These are phyloP conservation scores for Myathropa florea DNA, from an alignment of 2,888 invertebrate species.

Conservation along the genomic window DNA sequence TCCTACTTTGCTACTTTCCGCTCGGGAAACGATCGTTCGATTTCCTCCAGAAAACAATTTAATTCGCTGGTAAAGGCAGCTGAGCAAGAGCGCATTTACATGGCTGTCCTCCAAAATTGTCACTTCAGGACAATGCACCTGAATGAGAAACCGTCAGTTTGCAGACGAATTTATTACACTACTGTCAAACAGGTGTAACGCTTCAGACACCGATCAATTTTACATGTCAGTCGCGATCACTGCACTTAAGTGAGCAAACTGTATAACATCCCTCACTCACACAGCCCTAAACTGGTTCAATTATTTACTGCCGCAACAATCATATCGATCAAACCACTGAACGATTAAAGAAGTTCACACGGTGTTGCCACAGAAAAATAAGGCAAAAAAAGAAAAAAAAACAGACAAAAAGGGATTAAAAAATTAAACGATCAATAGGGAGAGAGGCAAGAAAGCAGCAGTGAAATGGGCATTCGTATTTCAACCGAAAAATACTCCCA, in stretches of 20 bases:
- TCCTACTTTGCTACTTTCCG: too few relatives aligned
- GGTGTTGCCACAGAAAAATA: slow-evolving; percentile 35
- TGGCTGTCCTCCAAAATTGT: too few relatives aligned
- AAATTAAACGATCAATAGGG: slow-evolving; percentile 72
- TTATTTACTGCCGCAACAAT: background rate
- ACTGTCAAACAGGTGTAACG: background rate
- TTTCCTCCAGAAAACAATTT: too few relatives aligned
- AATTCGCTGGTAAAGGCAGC: too few relatives aligned
- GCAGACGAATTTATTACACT: background rate
- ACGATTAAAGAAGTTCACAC: slow-evolving; percentile 48
- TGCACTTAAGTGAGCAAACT: background rate
- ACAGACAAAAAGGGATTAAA: slow-evolving; percentile 77
- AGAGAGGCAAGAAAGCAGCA: slow-evolving; percentile 44
- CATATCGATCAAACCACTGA: slow-evolving; percentile 49
- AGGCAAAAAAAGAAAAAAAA: slow-evolving; percentile 73
- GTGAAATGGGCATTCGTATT: slow-evolving; percentile 73
- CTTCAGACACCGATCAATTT: background rate
- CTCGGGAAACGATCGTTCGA: too few relatives aligned
- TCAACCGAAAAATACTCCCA: slow-evolving; percentile 77
- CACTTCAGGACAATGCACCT: too few relatives aligned
- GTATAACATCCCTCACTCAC: background rate
- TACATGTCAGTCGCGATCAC: background rate
- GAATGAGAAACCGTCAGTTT: background rate
- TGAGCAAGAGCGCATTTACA: too few relatives aligned
- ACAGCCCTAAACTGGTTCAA: background rate